Evolutionary conservation across 2,888 invertebrate genomes (phyloP).

Genomic region (Erynnis tages): DNA sequence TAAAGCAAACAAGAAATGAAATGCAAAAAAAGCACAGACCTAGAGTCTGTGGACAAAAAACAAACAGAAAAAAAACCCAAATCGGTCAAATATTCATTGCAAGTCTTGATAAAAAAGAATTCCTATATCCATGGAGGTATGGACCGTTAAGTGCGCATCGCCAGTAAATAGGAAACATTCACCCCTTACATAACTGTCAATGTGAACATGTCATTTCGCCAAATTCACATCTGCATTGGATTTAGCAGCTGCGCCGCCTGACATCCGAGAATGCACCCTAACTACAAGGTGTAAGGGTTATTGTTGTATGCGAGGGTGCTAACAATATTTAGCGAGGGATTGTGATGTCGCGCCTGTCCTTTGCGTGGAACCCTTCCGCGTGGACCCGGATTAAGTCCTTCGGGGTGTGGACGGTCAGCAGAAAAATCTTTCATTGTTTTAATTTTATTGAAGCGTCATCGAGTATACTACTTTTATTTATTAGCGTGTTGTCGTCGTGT

Average conservation of each 20-base stretch:
- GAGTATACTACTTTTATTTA: no score
- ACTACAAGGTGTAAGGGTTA: not conserved
- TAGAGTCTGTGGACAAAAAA: no score
- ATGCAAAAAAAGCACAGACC: no score
- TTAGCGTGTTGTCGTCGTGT: no score
- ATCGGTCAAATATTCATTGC: no score
- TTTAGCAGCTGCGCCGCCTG: slow-evolving; percentile 35
- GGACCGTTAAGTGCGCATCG: slow-evolving; percentile 11
- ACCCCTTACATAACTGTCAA: slow-evolving; percentile 43
- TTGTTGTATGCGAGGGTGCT: slow-evolving; percentile 9
- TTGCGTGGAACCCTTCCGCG: slow-evolving; percentile 68
- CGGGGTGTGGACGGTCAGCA: slow-evolving; percentile 44
- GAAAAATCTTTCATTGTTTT: slow-evolving; percentile 35
- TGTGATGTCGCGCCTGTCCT: slow-evolving; percentile 60
- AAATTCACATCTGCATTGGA: slow-evolving; percentile 44
- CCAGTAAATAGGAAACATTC: slow-evolving; percentile 48
- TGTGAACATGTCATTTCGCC: slow-evolving; percentile 38
- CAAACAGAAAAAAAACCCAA: no score
- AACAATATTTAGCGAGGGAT: slow-evolving; percentile 40
- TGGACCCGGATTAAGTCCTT: slow-evolving; percentile 55
- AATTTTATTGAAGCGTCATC: no score
- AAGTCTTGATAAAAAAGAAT: no score
- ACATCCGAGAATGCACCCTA: slow-evolving; percentile 21
- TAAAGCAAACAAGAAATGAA: no score
- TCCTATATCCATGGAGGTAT: no score